A percentile compares a stretch with the other conserved stretches of the same genome.
These are phyloP conservation scores for Meiosimyza platycephala DNA, from an alignment of 2,888 invertebrate species.

Conservation along the genomic window DNA sequence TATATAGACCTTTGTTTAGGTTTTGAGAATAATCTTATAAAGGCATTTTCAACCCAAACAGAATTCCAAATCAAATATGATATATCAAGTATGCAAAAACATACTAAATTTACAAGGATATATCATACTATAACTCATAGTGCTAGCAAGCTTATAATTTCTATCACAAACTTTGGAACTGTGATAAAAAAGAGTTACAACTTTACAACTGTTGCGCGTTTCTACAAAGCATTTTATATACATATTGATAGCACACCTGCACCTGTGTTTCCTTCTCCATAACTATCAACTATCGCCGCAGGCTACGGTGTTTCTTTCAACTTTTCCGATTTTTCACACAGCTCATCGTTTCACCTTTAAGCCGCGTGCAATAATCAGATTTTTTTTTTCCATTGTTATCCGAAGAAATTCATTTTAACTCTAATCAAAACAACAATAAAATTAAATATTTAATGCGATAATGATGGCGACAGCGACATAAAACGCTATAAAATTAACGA, in stretches of 20 bases:
- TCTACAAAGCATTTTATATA: neutral
- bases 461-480: constrained; percentile 22
- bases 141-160: too few species aligned
- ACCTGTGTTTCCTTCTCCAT: too few species aligned
- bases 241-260: neutral
- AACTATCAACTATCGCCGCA: neutral
- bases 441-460: constrained; percentile 33
- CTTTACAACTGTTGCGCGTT: neutral
- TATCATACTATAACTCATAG: too few species aligned
- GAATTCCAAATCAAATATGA: too few species aligned
- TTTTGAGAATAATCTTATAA: too few species aligned
- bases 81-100: too few species aligned
- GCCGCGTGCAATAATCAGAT: constrained; percentile 15
- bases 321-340: neutral
- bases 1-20: too few species aligned
- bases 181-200: neutral
- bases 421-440: constrained; percentile 36
- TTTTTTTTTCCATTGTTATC: constrained; percentile 22
- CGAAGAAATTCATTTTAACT: constrained; percentile 8
- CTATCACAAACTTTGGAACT: neutral
- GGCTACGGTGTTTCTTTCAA: neutral
- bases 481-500: neutral
- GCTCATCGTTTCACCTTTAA: neutral
- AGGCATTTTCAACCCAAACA: too few species aligned
- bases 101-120: too few species aligned